phyloP scores from a whole-genome alignment of 1,140 invertebrate genomes.

The Batillaria attramentaria region DNA sequence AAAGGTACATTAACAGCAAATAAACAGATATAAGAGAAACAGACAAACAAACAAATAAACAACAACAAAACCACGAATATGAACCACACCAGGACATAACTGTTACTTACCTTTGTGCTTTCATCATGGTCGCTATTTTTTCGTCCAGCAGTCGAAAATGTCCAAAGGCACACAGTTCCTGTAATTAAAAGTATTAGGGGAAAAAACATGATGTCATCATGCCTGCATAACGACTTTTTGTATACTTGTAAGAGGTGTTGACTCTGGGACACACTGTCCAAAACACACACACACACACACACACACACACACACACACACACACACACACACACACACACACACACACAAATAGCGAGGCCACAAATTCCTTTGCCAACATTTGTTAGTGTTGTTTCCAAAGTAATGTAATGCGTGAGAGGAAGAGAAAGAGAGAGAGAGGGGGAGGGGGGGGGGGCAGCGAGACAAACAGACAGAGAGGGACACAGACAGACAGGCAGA shows the following conservation, averaged over 20 bases:
- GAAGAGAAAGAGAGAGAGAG: neutral
- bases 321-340: too few relatives aligned
- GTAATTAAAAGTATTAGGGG: conserved; percentile 32
- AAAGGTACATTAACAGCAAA: too few relatives aligned
- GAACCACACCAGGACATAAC: neutral
- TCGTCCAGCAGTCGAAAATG: conserved; percentile 58
- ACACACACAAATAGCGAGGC: neutral
- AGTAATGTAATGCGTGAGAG: neutral
- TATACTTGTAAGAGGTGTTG: neutral
- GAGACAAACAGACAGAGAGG: neutral
- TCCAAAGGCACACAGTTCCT: conserved; percentile 63
- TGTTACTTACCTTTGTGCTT: conserved; percentile 47
- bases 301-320: too few relatives aligned
- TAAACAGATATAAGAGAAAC: neutral
- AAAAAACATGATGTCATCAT: conserved; percentile 8
- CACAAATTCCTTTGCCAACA: neutral
- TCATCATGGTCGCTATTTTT: conserved; percentile 58
- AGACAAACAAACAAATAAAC: neutral
- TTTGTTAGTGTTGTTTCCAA: neutral
- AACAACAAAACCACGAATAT: neutral
- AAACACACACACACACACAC: too few relatives aligned
- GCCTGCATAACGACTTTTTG: neutral
- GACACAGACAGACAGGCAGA: too few relatives aligned
- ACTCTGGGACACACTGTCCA: neutral
- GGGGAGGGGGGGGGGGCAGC: neutral